Evolutionary conservation across 2,888 invertebrate genomes (phyloP), one percentile per base, ranked within the genome.

Genomic region (Chironomus riparius): DNA sequence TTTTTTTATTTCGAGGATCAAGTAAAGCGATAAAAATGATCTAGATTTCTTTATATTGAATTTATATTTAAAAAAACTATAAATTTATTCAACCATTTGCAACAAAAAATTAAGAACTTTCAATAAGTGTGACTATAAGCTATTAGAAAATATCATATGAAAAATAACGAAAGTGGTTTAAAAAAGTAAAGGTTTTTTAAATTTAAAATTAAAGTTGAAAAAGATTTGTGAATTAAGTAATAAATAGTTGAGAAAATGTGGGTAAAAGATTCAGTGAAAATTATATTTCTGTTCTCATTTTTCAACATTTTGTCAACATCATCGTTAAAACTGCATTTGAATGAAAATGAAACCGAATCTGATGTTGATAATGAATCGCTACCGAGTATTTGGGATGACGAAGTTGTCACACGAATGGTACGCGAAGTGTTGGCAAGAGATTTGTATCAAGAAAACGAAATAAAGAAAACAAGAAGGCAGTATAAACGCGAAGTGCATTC

Each of bases 301-400:
- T 50, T 72, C 22, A 38, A 38, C 38, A 47, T 50, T 13, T 56
- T 71, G 61, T 61, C 62, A 47, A 21, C 48, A 72, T 50, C 71
- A n/a, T 65, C 22, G 18, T 56, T 18, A 38, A 38, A 38, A 18
- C 18, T 56, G 56, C 70, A 70, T 22, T 70, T 48, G 6, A 22
- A 24, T 22, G 70, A 50, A 56, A 50, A 24, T 22, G 22, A 12
- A 22, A 24, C 15, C 24, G 56, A 56, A 65, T 24, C 65, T 38
- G 38, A 62, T 15, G 72, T 12, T 10, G 50, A 56, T 22, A 24
- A 6, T 22, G 47, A 47, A 12, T 24, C 48, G 21, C 13, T 72
- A 38, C 72, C 72, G 38, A 72, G 47, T 21, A 72, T 72, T 72
- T 72, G 72, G 72, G 62, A 72, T 18, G 72, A 72, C 38, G 61